Evolutionary conservation across 2,888 invertebrate genomes (phyloP).

Genomic region (Torymus aiolomorphi): DNA sequence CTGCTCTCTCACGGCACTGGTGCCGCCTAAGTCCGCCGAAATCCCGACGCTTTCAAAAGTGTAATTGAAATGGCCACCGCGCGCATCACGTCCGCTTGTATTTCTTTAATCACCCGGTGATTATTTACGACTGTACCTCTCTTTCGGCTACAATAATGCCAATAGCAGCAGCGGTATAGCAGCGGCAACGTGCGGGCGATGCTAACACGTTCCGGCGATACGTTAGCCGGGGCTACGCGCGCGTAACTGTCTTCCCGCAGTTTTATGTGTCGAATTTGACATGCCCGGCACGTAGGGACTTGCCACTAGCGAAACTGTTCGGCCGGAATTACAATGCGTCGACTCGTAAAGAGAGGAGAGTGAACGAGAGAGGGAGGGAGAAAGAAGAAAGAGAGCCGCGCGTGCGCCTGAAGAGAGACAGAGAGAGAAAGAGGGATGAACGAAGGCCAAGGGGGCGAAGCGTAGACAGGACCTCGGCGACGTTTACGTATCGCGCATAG

Average conservation of each 20-base stretch:
- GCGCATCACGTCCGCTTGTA: slow-evolving; percentile 5
- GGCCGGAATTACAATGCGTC: slow-evolving; percentile 74
- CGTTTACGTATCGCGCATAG: background rate
- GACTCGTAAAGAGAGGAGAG: slow-evolving; percentile 57
- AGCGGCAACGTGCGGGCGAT: slow-evolving; percentile 5
- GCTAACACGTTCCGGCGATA: slow-evolving; percentile 74
- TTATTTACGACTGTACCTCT: slow-evolving; percentile 66
- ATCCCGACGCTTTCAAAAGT: slow-evolving; percentile 16
- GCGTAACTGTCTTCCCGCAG: slow-evolving; percentile 71
- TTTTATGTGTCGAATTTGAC: slow-evolving; percentile 75
- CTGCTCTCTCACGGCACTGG: too few relatives aligned
- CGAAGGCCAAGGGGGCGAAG: slow-evolving; percentile 4
- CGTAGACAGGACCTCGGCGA: slow-evolving; percentile 48
- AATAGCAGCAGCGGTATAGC: slow-evolving; percentile 48
- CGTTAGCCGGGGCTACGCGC: slow-evolving; percentile 68
- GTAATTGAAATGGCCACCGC: slow-evolving; percentile 9
- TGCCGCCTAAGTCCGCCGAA: background rate
- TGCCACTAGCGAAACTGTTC: slow-evolving; percentile 74
- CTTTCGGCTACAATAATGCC: slow-evolving; percentile 41
- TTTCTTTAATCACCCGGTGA: slow-evolving; percentile 67
- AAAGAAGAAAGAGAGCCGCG: background rate
- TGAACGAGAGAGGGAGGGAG: background rate
- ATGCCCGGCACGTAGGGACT: slow-evolving; percentile 74
- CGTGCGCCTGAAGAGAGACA: background rate
- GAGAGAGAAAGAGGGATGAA: slow-evolving; percentile 5